Evolutionary conservation across 2,797 vertebrate genomes (phyloP), one percentile per base, ranked within the genome.

Genomic region (Hafferia zeledoni): DNA sequence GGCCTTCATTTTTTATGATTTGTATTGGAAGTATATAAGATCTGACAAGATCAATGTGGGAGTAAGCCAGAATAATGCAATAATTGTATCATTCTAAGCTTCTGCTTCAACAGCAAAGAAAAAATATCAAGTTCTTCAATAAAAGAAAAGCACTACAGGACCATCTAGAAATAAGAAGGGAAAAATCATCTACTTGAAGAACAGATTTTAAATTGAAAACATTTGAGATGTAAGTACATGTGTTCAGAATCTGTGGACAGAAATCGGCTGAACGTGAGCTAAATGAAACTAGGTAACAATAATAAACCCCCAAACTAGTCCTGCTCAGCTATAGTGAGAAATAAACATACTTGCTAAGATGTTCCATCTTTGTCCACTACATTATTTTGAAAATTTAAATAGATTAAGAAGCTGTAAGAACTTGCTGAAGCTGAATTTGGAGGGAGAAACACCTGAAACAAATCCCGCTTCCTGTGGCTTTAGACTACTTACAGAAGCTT

Each of bases 141-240:
- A 76, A 79, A 93, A 76, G 37, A 65, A 87, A 91, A 88, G 67
- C 25, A 78, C 43, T 44, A 65, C 24, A 85, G 43, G 46, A 87
- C 28, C 47, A 72, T 83, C 85, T 72, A 91, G 35, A 88, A 91
- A 91, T 56, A 80, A 89, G 84, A 90, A 72, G 11, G 16, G 6
- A 50, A 89, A 91, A 71, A 35, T 43, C 9, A 76, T 49, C 31
- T 61, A 86, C 17, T 86, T 63, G 59, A 92, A 90, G 56, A 85
- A 94, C 44, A 85, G 49, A 46, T 65, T 94, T 90, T 83, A 90
- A 94, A 93, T 76, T 82, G 55, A 81, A 95, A 95, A 87, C 83
- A 91, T 68, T 31, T 90, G 83, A 91, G 50, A 76, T 56, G 2
- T 8, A 93, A 81, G 70, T 59, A 80, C 72, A 88, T 22, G 14